A percentile compares a stretch with the other conserved stretches of the same genome.
Evolutionary conservation across 1,140 invertebrate species (phyloP).

Genomic region (Eumeta japonica): DNA sequence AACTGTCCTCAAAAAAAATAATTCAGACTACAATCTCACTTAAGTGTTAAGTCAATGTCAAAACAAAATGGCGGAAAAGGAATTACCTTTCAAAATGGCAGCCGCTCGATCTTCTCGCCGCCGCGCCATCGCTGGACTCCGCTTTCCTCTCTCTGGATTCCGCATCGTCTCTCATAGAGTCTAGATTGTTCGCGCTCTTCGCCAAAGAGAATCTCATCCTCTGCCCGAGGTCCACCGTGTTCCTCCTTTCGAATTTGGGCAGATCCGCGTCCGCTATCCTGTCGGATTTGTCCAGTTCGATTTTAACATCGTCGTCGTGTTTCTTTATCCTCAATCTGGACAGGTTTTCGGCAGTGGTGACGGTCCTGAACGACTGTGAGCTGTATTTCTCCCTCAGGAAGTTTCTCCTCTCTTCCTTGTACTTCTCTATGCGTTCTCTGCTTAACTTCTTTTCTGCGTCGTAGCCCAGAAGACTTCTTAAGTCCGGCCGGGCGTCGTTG

Average conservation of each 20-base stretch:
- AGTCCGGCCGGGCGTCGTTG: slow-evolving; percentile 28
- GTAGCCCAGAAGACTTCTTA: slow-evolving; percentile 51
- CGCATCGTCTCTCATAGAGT: slow-evolving; percentile 39
- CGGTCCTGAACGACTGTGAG: slow-evolving; percentile 75
- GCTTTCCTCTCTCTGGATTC: slow-evolving; percentile 20
- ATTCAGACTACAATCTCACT: too few species aligned
- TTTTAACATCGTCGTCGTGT: slow-evolving; percentile 25
- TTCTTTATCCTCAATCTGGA: slow-evolving; percentile 41
- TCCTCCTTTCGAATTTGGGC: slow-evolving; percentile 47
- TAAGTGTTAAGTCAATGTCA: too few species aligned
- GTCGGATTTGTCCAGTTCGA: slow-evolving; percentile 23
- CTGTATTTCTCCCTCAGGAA: slow-evolving; percentile 84
- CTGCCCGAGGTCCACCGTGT: slow-evolving; percentile 51
- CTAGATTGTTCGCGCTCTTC: slow-evolving; percentile 34
- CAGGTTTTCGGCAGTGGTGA: slow-evolving; percentile 48
- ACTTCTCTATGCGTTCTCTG: slow-evolving; percentile 81
- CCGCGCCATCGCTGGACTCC: slow-evolving; percentile 9
- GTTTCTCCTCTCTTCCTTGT: slow-evolving; percentile 86
- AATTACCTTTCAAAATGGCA: slow-evolving; percentile 19
- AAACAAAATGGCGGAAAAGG: too few species aligned
- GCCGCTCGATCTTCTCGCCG: slow-evolving; percentile 7
- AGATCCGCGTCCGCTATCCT: slow-evolving; percentile 26
- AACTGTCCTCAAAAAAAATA: too few species aligned
- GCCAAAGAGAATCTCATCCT: slow-evolving; percentile 45
- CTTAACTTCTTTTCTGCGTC: slow-evolving; percentile 62